Percentiles rank a stretch among this genome's conserved stretches.
phyloP scores from a whole-genome alignment of 2,113 vertebrate genomes.

The Rattus rattus region DNA sequence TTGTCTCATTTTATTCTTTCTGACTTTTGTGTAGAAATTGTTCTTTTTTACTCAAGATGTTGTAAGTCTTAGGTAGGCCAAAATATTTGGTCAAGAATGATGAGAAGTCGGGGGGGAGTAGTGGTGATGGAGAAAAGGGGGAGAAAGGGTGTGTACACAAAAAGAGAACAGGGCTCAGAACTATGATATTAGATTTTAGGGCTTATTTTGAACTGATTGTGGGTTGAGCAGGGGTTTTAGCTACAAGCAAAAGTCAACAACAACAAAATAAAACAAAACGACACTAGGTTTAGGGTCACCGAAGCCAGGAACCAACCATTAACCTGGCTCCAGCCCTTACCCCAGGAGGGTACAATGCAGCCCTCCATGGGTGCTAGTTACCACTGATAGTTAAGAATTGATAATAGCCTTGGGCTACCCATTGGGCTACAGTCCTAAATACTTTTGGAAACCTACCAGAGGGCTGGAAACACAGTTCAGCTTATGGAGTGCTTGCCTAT shows the following conservation, averaged over 20 bases:
- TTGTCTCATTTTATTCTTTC: background rate
- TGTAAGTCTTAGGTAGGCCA: background rate
- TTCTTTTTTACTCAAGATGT: constrained; percentile 15
- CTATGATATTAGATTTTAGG: background rate
- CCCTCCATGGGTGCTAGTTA: background rate
- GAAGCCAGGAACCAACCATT: too few relatives aligned
- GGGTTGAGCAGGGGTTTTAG: background rate
- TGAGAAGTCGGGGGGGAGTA: background rate
- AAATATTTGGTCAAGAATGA: constrained; percentile 6
- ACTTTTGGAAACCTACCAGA: background rate
- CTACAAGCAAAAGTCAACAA: background rate
- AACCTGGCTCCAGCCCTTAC: background rate
- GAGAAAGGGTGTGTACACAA: background rate
- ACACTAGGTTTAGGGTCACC: background rate
- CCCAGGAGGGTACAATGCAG: background rate
- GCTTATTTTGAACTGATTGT: constrained; percentile 32
- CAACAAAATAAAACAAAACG: background rate
- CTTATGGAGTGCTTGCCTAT: background rate
- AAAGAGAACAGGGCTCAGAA: background rate
- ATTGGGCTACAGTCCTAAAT: background rate
- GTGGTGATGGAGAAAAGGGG: background rate
- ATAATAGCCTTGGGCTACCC: background rate
- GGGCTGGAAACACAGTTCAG: background rate
- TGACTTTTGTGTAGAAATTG: background rate
- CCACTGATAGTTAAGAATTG: background rate